Percentiles rank a stretch among this genome's conserved stretches.
phyloP scores from a whole-genome alignment of 1,140 invertebrate species.

The Euura saliciscinereae region DNA sequence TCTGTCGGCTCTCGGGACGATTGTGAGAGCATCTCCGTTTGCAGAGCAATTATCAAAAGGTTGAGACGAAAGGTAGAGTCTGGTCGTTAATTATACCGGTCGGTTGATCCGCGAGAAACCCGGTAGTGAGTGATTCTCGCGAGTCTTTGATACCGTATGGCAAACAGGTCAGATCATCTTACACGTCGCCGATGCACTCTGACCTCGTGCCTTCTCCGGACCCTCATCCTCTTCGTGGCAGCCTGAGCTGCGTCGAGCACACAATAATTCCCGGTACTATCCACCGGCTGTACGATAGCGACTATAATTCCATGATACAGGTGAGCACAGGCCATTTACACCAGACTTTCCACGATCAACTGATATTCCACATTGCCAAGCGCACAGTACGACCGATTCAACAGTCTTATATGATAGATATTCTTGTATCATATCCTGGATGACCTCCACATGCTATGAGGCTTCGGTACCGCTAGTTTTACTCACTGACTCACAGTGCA shows the following conservation, averaged over 20 bases:
- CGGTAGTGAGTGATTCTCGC: conserved; percentile 6
- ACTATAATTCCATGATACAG: too few relatives aligned
- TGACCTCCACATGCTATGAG: neutral
- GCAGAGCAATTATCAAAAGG: conserved; percentile 1
- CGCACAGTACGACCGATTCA: too few relatives aligned
- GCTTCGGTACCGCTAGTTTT: neutral
- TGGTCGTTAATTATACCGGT: neutral
- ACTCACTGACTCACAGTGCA: neutral
- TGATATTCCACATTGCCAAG: too few relatives aligned
- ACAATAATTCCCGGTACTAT: neutral
- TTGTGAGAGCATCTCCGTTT: neutral
- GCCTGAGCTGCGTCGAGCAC: neutral
- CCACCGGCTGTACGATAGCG: too few relatives aligned
- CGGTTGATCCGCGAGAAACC: neutral
- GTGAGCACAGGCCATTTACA: too few relatives aligned
- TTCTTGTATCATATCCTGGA: neutral
- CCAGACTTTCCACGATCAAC: too few relatives aligned
- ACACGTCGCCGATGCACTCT: neutral
- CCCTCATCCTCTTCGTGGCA: neutral
- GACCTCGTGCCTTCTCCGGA: neutral
- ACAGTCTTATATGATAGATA: neutral
- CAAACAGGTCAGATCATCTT: conserved; percentile 7
- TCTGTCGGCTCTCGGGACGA: neutral
- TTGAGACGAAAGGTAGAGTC: neutral
- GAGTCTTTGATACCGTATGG: neutral